A percentile compares a stretch with the other conserved stretches of the same genome.
These are phyloP conservation scores for Amphiprion ocellaris DNA, from an alignment of 2,113 vertebrate species.

Conservation along the genomic window DNA sequence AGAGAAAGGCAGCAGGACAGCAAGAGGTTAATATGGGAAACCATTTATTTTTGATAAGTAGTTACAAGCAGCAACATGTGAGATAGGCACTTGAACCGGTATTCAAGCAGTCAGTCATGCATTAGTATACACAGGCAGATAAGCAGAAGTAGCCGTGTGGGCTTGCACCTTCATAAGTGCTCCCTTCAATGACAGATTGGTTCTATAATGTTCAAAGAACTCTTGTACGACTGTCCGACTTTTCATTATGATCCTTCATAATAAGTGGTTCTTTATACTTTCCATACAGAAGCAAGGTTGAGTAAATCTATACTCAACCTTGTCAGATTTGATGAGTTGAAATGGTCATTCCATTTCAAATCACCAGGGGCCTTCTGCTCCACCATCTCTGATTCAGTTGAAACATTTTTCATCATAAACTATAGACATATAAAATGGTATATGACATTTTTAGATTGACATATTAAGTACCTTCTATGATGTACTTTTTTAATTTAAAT, in stretches of 20 bases:
- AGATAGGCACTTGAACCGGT: background rate
- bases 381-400: no score
- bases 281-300: background rate
- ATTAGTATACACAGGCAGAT: conserved; percentile 1
- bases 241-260: background rate
- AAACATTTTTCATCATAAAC: no score
- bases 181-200: background rate
- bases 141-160: conserved; percentile 16
- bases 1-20: background rate
- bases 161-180: no score
- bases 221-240: background rate
- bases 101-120: conserved; percentile 2
- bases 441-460: no score
- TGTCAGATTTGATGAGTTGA: no score
- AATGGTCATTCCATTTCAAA: no score
- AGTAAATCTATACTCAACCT: background rate
- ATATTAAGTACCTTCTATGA: no score
- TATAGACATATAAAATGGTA: no score
- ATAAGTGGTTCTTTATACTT: no score
- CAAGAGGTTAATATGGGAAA: background rate
- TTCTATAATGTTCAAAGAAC: background rate
- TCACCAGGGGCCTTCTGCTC: no score
- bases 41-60: conserved; percentile 17
- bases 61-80: conserved; percentile 14
- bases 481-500: no score